phyloP scores from a whole-genome alignment of 2,797 vertebrate species.

The Gymnoscopelus microlampas region DNA sequence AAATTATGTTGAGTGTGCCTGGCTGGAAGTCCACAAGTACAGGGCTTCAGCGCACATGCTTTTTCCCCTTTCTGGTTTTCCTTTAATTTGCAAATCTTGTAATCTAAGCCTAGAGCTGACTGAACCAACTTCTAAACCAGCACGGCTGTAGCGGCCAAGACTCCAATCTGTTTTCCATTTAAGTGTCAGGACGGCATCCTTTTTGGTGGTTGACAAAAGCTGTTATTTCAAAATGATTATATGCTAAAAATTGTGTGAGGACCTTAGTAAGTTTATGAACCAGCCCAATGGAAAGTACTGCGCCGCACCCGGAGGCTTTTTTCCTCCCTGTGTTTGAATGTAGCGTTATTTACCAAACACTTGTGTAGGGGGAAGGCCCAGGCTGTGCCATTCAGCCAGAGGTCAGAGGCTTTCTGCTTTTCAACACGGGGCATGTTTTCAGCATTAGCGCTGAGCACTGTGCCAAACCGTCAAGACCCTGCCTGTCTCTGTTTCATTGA shows the following conservation, averaged over 20 bases:
- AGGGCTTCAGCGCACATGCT: constrained; percentile 85
- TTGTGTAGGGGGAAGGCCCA: constrained; percentile 66
- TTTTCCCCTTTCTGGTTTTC: constrained; percentile 87
- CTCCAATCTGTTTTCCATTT: constrained; percentile 97
- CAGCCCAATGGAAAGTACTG: constrained; percentile 81
- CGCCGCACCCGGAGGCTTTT: constrained; percentile 75
- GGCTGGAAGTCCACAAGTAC: constrained; percentile 80
- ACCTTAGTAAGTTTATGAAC: constrained; percentile 84
- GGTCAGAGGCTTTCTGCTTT: constrained; percentile 80
- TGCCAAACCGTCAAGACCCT: constrained; percentile 72
- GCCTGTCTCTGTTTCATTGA: constrained; percentile 67
- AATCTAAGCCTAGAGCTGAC: constrained; percentile 94
- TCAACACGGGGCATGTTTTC: constrained; percentile 81
- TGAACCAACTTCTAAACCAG: constrained; percentile 91
- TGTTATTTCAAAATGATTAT: constrained; percentile 94
- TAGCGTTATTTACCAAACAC: constrained; percentile 80
- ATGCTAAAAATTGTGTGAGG: constrained; percentile 86
- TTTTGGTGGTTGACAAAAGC: constrained; percentile 90
- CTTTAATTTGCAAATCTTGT: constrained; percentile 98
- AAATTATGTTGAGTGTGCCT: constrained; percentile 78
- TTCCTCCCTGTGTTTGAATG: constrained; percentile 72
- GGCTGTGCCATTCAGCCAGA: constrained; percentile 76
- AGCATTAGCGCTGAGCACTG: constrained; percentile 74
- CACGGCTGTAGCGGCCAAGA: constrained; percentile 86
- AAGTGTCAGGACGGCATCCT: constrained; percentile 92